phyloP scores from a whole-genome alignment of 2,888 invertebrate species.

The Beris morrisii region DNA sequence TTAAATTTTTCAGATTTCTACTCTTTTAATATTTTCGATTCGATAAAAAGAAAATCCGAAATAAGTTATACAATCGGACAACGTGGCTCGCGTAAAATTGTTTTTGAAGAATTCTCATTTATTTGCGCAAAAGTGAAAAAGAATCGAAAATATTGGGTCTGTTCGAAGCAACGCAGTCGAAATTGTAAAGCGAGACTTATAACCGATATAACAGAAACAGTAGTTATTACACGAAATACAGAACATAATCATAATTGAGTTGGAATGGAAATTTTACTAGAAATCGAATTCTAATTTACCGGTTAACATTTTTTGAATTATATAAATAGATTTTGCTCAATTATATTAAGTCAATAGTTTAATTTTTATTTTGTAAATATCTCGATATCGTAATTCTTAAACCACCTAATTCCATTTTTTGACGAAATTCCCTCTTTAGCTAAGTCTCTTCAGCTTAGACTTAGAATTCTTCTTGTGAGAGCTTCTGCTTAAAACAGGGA shows the following conservation, averaged over 20 bases:
- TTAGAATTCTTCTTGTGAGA: too few species aligned
- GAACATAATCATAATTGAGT: slow-evolving; percentile 45
- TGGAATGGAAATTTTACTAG: not conserved
- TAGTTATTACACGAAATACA: slow-evolving; percentile 46
- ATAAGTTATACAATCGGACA: slow-evolving; percentile 47
- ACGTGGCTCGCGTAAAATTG: slow-evolving; percentile 48
- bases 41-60: too few species aligned
- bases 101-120: slow-evolving; percentile 46
- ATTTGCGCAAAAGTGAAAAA: slow-evolving; percentile 48
- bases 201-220: slow-evolving; percentile 45
- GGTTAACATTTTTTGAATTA: not conserved
- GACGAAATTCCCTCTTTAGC: too few species aligned
- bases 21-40: too few species aligned
- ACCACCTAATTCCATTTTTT: too few species aligned
- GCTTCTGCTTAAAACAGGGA: too few species aligned
- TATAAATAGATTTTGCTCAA: too few species aligned
- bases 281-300: not conserved
- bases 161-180: slow-evolving; percentile 49
- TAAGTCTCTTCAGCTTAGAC: too few species aligned
- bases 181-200: slow-evolving; percentile 50
- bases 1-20: too few species aligned
- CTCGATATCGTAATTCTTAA: too few species aligned
- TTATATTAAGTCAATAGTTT: too few species aligned
- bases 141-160: slow-evolving; percentile 51
- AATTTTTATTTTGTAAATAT: too few species aligned